These are phyloP conservation scores for Megaceryle torquata DNA, from an alignment of 2,113 vertebrate genomes.

Conservation along the genomic window DNA sequence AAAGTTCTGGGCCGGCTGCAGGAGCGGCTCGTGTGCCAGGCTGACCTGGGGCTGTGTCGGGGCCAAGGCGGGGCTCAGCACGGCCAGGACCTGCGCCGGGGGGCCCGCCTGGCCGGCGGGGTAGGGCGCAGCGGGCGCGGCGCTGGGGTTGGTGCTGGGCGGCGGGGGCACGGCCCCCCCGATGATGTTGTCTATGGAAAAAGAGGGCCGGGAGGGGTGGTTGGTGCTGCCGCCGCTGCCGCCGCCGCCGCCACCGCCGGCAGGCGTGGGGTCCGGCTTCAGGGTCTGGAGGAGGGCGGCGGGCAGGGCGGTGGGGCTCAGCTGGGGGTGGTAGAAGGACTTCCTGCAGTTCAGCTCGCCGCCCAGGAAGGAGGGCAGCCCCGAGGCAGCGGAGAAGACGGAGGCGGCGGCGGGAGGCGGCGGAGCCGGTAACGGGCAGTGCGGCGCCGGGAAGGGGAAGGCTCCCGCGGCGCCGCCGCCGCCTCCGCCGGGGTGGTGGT, in stretches of 20 bases:
- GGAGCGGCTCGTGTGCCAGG: constrained; percentile 83
- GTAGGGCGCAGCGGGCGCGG: constrained; percentile 79
- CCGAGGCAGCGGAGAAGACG: constrained; percentile 80
- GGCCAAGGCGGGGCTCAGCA: constrained; percentile 88
- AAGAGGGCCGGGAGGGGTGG: constrained; percentile 83
- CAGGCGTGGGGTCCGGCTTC: constrained; percentile 83
- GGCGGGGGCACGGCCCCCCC: constrained; percentile 68
- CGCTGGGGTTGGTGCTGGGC: constrained; percentile 68
- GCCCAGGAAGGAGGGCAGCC: constrained; percentile 85
- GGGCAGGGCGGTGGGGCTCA: constrained; percentile 72
- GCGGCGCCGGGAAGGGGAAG: constrained; percentile 85
- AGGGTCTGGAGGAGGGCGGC: constrained; percentile 81
- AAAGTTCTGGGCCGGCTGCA: constrained; percentile 81
- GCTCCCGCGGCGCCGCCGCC: constrained; percentile 59
- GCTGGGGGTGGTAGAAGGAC: constrained; percentile 76
- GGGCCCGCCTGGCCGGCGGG: constrained; percentile 78
- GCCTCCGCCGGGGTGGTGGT: constrained; percentile 24
- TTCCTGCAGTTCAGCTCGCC: constrained; percentile 82
- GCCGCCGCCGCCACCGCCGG: constrained; percentile 31
- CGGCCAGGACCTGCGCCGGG: constrained; percentile 90
- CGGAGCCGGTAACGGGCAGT: constrained; percentile 79
- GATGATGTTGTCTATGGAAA: constrained; percentile 98
- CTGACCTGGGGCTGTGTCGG: constrained; percentile 87
- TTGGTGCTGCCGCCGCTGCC: constrained; percentile 42
- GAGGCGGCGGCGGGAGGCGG: constrained; percentile 78